Evolutionary conservation across 2,113 vertebrate species (phyloP), one percentile per base, ranked within the genome.

Genomic region (Peromyscus maniculatus): DNA sequence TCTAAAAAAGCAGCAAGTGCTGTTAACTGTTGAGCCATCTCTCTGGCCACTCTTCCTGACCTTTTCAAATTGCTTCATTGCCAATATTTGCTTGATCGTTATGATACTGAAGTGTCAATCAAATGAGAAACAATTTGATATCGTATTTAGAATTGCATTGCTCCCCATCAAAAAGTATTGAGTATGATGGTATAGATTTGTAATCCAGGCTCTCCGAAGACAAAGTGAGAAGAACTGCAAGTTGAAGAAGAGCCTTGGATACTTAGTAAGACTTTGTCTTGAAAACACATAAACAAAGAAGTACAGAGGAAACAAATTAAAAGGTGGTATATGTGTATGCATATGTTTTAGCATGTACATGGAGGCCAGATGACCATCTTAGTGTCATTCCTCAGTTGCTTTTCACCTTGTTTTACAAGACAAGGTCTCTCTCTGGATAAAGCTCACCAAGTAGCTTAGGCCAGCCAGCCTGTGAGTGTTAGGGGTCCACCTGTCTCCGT

Each of bases 1-100:
- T 86, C 26, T 86, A 26, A 11, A 19, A 78, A 31, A 46, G 8
- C 59, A 31, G 24, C 7, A 46, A 17, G 26, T 19, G 16, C 26
- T 19, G 1, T 16, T 64, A 84, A 5, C 26, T 19, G 16, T 19
- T 19, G 26, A 19, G 2, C 39, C 39, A 6, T 46, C 39, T 66
- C 83, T 66, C 26, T 8, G 28, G 39, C 39, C 26, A 46, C 39
- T 87, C 31, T 39, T 89, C 21, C 49, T 84, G 36, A 67, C 26
- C 11, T 91, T 95, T 94, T 96, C 74, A 75, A 74, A 91, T 82
- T 64, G 43, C n/a, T 91, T 67, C 33, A 86, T 7, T 59, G 17
- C 28, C 82, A 88, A 90, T 9, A 4, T 64, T 52, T 69, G 28
- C 52, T 69, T 93, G 46, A 55, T 31, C 8, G 13, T 8, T 72